phyloP scores from a whole-genome alignment of 2,113 vertebrate species.

The Oryzias celebensis region DNA sequence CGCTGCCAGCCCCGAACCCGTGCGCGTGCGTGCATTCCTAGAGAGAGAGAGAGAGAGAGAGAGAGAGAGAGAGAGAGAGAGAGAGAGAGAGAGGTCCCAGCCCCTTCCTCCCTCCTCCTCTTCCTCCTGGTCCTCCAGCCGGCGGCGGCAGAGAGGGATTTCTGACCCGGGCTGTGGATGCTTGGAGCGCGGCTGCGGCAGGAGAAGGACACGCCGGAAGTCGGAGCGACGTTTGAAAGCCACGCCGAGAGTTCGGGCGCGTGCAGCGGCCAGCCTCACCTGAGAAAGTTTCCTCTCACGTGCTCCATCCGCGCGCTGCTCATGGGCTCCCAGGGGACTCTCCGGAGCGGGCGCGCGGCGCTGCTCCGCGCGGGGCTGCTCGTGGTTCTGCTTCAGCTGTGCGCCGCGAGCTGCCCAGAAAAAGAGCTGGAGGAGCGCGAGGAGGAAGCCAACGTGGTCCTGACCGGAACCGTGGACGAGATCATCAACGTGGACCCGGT shows the following conservation, averaged over 20 bases:
- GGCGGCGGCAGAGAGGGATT: conserved; percentile 71
- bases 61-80: conserved; percentile 49
- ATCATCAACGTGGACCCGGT: conserved; percentile 97
- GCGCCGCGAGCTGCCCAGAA: conserved; percentile 83
- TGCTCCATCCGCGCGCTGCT: conserved; percentile 34
- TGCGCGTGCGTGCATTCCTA: conserved; percentile 69
- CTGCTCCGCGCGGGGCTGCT: conserved; percentile 67
- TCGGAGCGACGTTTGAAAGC: conserved; percentile 42
- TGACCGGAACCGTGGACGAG: conserved; percentile 96
- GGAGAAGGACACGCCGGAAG: conserved; percentile 19
- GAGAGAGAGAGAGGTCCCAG: conserved; percentile 30
- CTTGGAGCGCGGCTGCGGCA: conserved; percentile 44
- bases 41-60: conserved; percentile 53
- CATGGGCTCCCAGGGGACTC: conserved; percentile 66
- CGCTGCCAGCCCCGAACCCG: conserved; percentile 79
- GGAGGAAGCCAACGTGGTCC: conserved; percentile 91
- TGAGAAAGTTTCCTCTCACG: conserved; percentile 39
- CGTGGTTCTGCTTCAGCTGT: conserved; percentile 62
- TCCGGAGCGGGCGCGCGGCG: conserved; percentile 56
- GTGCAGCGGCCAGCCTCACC: not conserved
- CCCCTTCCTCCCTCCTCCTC: conserved; percentile 55
- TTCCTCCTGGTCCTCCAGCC: conserved; percentile 68
- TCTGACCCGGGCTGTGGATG: conserved; percentile 62
- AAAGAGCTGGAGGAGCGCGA: conserved; percentile 86
- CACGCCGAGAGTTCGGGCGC: not conserved